Base-by-base conservation (phyloP, 53 echinoderm and acorn worm species). In the Hippasteria phrygiana region DNA sequence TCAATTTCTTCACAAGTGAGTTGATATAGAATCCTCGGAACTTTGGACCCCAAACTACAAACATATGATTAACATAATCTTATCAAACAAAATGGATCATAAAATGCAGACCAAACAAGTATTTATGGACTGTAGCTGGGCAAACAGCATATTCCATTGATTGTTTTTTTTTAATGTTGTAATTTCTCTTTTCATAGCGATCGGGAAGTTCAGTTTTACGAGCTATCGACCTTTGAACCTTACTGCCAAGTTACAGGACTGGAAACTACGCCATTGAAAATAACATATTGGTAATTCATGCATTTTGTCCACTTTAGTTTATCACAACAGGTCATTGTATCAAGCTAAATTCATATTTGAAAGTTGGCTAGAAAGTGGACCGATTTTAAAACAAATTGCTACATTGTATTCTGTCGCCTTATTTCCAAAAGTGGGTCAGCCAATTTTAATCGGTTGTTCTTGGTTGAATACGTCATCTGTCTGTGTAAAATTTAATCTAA, bases 181-280 rank as follows among this genome's bases (percentile, higher is more conserved):
- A 4, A 18, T 27, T 45, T 59, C 6, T 4, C 87, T 56, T 55
- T 36, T 20, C 88, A 26, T 88, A 98, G 99, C 4, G 99, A 99
- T 56, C 91, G 99, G 54, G 99, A 99, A 88, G 94, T 99, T 59
- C 99, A 99, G 82, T 99, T 99, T 75, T 99, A 99, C 38, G 96
- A 99, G 88, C 62, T 95, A 27, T 95, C 94, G 26, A 99, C 99
- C 39, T 99, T 96, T 94, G 99, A 99, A 75, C 99, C 99, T 5
- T 99, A 99, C 67, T 99, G 99, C 74, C 99, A 96, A 64, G 91
- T 99, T 66, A 96, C 95, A 69, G 95, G 99, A 13, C 74, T 99
- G 62, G 99, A 99, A 80, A 96, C 99, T 45, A 94, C 94, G 26
- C 99, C 99, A 43, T 83, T 96, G 22, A 99, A 99, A 73, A 83